These are phyloP conservation scores for Ladona fulva DNA, from an alignment of 1,140 invertebrate species.

Conservation along the genomic window DNA sequence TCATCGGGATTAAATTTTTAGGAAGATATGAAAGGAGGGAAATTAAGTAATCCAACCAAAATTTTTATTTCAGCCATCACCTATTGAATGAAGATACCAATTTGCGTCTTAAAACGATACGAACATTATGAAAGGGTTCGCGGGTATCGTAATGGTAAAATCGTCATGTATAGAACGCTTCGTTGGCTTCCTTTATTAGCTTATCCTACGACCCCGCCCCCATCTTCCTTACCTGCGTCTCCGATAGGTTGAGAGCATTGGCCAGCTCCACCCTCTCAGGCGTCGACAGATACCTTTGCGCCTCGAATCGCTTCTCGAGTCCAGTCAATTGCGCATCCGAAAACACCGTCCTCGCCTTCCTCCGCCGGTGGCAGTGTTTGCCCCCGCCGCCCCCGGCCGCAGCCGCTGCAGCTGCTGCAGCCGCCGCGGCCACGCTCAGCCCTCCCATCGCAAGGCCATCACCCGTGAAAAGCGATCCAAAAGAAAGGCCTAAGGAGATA, in stretches of 20 bases:
- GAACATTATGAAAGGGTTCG: too few relatives aligned
- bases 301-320: slow-evolving; percentile 89
- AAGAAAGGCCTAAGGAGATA: slow-evolving; percentile 50
- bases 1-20: too few relatives aligned
- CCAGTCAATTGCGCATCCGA: slow-evolving; percentile 93
- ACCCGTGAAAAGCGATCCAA: slow-evolving; percentile 56
- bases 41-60: too few relatives aligned
- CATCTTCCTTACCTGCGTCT: slow-evolving; percentile 77
- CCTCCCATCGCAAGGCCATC: slow-evolving; percentile 43
- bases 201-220: too few relatives aligned
- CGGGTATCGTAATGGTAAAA: too few relatives aligned
- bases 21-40: too few relatives aligned
- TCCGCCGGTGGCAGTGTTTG: slow-evolving; percentile 73
- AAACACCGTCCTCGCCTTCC: slow-evolving; percentile 95
- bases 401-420: background rate
- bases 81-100: too few relatives aligned
- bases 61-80: too few relatives aligned
- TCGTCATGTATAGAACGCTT: too few relatives aligned
- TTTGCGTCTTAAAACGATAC: too few relatives aligned
- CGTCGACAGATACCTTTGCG: slow-evolving; percentile 92
- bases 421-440: slow-evolving; percentile 38
- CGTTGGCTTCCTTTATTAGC: too few relatives aligned
- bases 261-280: slow-evolving; percentile 94
- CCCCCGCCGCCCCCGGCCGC: slow-evolving; percentile 39
- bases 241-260: slow-evolving; percentile 80